Base-by-base conservation (phyloP, 2,888 invertebrate genomes). In the Sialis fuliginosa region DNA sequence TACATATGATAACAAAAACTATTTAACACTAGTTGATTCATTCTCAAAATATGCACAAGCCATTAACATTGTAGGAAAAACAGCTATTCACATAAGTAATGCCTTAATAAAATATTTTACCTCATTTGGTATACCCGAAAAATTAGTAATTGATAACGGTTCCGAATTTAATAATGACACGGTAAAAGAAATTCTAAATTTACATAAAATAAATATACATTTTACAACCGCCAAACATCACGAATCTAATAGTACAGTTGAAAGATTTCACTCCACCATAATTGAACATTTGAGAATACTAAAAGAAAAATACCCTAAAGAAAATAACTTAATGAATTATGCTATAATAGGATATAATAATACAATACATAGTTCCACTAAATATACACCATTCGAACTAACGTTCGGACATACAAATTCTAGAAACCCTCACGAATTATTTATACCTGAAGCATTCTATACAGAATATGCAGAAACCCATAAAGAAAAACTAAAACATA, bases 291-390 rank as follows among this genome's bases (percentile, higher is more conserved):
- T 44, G 2, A 9, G 44, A 44, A 44, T 44, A 5, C 2, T 44
- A 44, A 33, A 35, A 33, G 34, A 44, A 44, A 44, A 12, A 33
- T 10, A 33, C 34, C 32, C 33, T 2, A 33, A 44, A 7, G 44
- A 44, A 33, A 5, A 12, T 33, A 33, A 31, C 4, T 6, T 44
- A 5, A 44, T 44, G 44, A 33, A 44, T 44, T 44, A 44, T 13
- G 44, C 44, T 34, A 33, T 33, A 12, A 34, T 44, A 33, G 44
- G 44, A 10, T 44, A 44, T 13, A 44, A 44, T 34, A 44, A 33
- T n/a, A 2, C 44, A 1, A 44, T 33, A 8, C 34, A 44, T 10
- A 44, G 44, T n/a, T 2, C 34, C 1, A 44, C 44, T 9, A 44
- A 44, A 2, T 44, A 33, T 33, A 44, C 44, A 32, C 33, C 33